phyloP scores from a whole-genome alignment of 92 coral and sea anemone genomes.

The Micromussa lordhowensis region DNA sequence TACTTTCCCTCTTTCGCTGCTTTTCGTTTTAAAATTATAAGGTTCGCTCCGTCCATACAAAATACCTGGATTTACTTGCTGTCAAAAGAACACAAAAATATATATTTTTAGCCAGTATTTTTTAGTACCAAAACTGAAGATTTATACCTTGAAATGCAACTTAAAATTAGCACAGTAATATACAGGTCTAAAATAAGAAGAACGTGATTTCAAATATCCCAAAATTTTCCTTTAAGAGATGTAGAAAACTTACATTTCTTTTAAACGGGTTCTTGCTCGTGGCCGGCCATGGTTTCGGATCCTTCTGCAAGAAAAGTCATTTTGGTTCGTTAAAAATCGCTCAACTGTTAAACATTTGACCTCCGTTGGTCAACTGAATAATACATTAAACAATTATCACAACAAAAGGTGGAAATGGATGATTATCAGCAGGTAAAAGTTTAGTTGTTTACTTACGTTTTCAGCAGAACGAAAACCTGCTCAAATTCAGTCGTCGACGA shows the following conservation, averaged over 20 bases:
- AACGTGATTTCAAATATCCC: constrained; percentile 34
- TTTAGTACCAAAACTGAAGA: constrained; percentile 32
- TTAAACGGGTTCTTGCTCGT: no score
- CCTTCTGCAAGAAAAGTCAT: no score
- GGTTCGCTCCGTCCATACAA: constrained; percentile 21
- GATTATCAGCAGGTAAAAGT: constrained; percentile 3
- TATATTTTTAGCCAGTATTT: constrained; percentile 28
- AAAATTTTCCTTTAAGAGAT: no score
- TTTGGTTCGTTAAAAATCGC: no score
- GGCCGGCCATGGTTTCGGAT: no score
- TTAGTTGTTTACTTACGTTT: background rate
- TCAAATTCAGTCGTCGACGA: no score
- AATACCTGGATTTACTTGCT: constrained; percentile 28
- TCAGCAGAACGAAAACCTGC: background rate
- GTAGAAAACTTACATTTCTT: no score
- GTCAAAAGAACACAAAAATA: constrained; percentile 30
- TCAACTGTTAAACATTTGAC: no score
- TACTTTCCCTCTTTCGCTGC: constrained; percentile 7
- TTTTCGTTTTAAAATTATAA: constrained; percentile 24
- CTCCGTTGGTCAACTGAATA: no score
- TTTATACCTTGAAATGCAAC: constrained; percentile 44
- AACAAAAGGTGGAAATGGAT: constrained; percentile 11
- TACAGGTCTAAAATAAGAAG: constrained; percentile 47
- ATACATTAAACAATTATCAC: no score
- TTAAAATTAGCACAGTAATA: constrained; percentile 49